These are phyloP conservation scores for Heliornis fulica DNA, from an alignment of 2,113 vertebrate species.

Conservation along the genomic window DNA sequence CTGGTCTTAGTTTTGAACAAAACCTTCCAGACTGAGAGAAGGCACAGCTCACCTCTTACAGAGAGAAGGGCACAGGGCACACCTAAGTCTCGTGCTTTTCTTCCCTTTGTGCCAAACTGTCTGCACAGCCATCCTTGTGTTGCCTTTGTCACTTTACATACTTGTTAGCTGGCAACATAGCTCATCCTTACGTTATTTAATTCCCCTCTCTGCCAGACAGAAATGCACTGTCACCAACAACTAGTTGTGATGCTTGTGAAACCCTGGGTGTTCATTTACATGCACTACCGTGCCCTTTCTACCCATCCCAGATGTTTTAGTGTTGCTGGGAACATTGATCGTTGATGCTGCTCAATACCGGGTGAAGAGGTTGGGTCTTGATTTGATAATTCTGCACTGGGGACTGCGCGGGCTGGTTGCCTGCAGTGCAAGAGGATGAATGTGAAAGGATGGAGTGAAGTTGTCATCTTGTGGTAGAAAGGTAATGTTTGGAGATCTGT, in stretches of 20 bases:
- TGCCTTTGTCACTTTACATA: background rate
- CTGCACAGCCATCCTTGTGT: background rate
- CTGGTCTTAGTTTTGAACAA: background rate
- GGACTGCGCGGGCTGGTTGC: background rate
- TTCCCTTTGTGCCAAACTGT: background rate
- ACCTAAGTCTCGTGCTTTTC: background rate
- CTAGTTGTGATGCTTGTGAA: background rate
- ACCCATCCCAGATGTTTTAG: constrained; percentile 39
- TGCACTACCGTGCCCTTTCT: background rate
- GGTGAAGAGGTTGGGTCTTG: constrained; percentile 46
- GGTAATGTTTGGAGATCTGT: background rate
- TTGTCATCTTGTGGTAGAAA: background rate
- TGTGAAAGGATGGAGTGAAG: background rate
- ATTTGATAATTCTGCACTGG: constrained; percentile 3
- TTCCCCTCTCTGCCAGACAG: constrained; percentile 1
- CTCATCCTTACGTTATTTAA: background rate
- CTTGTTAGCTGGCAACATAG: background rate
- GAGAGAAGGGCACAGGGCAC: background rate
- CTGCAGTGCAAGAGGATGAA: background rate
- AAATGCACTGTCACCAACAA: background rate
- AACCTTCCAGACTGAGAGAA: background rate
- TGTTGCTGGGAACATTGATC: background rate
- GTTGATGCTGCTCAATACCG: constrained; percentile 11
- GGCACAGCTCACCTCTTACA: background rate
- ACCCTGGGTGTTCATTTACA: constrained; percentile 33